Base-by-base conservation (phyloP, 2,113 vertebrate genomes). In the Caranx ignobilis region DNA sequence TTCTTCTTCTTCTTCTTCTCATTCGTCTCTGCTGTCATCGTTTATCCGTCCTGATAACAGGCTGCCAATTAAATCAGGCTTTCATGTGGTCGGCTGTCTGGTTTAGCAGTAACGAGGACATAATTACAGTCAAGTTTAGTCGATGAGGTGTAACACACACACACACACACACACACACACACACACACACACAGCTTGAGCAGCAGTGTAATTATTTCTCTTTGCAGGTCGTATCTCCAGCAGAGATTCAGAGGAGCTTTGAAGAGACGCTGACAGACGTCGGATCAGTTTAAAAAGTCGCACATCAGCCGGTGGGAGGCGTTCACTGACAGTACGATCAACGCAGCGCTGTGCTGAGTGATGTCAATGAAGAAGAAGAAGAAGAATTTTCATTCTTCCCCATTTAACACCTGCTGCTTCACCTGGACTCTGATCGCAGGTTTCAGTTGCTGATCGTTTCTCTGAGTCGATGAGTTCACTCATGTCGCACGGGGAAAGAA, bases 21-120 rank as follows among this genome's bases (percentile, higher is more conserved):
- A 4, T 4, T 52, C 13, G 13, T 54, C 19, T 50, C 57, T 32
- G 16, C 47, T 4, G 35, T 62, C 57, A 21, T 86, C 55, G 13
- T 70, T 59, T 68, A 73, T 77, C 74, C 2, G 2, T 47, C 60
- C 79, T 48, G 79, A 91, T 81, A 83, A 57, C 45, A 71, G 52
- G 55, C 71, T 9, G 68, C n/a, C 71, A 70, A 79, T 88, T 64
- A 85, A 67, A 84, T 18, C 15, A 6, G 54, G 10, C 81, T 71
- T 87, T 84, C 18, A 79, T 83, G 66, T 79, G 41, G 50, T 60
- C 55, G 9, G 1, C 59, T 6, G 60, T 21, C 41, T 6, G 31
- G 15, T 60, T 80, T 16, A 55, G 57, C 59, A 5, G 31, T 32
- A 32, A 86, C 6, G 61, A 75, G 37, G 56, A 80, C 47, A 5